These are phyloP conservation scores for Actias luna DNA, from an alignment of 2,888 invertebrate genomes.

Conservation along the genomic window DNA sequence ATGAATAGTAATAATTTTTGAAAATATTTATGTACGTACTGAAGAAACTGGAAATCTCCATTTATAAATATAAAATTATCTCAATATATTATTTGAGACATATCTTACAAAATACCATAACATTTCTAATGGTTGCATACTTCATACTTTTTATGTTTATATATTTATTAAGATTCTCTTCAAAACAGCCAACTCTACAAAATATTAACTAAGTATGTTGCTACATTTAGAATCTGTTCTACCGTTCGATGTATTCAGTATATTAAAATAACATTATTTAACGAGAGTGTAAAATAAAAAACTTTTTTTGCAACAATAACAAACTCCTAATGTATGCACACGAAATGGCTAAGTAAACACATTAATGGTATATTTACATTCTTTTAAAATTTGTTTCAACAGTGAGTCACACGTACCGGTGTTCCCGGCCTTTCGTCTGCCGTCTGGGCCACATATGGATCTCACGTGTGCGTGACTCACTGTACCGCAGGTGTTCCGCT, in stretches of 20 bases:
- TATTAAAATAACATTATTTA: neutral
- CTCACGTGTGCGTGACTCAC: slow-evolving; percentile 22
- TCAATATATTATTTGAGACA: too few species aligned
- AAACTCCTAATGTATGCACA: neutral
- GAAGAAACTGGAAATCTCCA: too few species aligned
- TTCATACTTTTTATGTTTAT: too few species aligned
- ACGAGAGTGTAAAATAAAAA: neutral
- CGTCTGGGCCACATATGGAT: slow-evolving; percentile 38
- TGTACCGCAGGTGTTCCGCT: slow-evolving; percentile 19
- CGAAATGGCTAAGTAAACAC: neutral
- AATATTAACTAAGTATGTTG: neutral
- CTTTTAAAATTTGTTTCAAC: slow-evolving; percentile 4
- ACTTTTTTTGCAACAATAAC: neutral
- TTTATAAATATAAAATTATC: too few species aligned
- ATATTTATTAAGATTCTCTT: neutral
- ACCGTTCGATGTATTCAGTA: neutral
- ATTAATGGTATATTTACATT: slow-evolving; percentile 6
- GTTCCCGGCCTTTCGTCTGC: slow-evolving; percentile 41
- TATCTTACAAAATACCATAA: too few species aligned
- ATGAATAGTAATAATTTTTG: too few species aligned
- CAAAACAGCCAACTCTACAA: neutral
- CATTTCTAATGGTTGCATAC: too few species aligned
- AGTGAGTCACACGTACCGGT: slow-evolving; percentile 37
- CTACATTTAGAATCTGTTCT: neutral
- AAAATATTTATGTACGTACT: too few species aligned